Percentiles rank a stretch among this genome's conserved stretches.
Conservation (phyloP, 1,140 invertebrate species). For the Zaprionus nigranus region DNA sequence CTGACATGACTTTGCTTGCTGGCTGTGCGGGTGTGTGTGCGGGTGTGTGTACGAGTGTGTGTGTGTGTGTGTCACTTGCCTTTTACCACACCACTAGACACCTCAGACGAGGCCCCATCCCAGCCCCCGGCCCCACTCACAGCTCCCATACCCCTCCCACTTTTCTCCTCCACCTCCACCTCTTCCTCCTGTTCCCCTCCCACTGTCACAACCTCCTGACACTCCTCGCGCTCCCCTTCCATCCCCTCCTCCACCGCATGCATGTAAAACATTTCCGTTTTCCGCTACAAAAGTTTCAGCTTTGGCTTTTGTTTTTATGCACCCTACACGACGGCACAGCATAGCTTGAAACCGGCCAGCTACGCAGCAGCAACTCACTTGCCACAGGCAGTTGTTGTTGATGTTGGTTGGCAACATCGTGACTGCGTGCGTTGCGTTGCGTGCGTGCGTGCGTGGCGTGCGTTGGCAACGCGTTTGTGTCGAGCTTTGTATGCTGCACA, state of each 20-base stretch:
- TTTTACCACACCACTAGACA: conserved; percentile 14
- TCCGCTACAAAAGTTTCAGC: conserved; percentile 75
- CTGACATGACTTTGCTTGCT: conserved; percentile 40
- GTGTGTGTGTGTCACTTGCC: conserved; percentile 22
- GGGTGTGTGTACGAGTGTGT: neutral
- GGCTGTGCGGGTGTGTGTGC: conserved; percentile 8
- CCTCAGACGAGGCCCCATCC: conserved; percentile 2
- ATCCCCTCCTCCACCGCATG: conserved; percentile 44
- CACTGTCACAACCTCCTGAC: neutral
- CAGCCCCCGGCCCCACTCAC: neutral
- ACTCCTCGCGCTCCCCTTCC: neutral
- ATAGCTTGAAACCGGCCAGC: neutral
- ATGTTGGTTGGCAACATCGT: neutral
- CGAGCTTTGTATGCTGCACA: neutral
- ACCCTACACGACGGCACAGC: conserved; percentile 18
- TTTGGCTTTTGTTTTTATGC: conserved; percentile 67
- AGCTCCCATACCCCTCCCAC: too few species aligned
- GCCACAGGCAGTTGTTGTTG: neutral
- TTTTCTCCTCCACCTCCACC: neutral
- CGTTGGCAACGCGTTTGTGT: neutral
- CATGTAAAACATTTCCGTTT: conserved; percentile 82
- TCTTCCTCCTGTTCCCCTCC: neutral
- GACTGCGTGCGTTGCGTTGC: neutral
- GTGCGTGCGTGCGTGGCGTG: neutral
- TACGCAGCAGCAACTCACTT: conserved; percentile 8